Evolutionary conservation across 2,797 vertebrate genomes (phyloP), one percentile per base, ranked within the genome.

Genomic region (Salarias fasciatus): DNA sequence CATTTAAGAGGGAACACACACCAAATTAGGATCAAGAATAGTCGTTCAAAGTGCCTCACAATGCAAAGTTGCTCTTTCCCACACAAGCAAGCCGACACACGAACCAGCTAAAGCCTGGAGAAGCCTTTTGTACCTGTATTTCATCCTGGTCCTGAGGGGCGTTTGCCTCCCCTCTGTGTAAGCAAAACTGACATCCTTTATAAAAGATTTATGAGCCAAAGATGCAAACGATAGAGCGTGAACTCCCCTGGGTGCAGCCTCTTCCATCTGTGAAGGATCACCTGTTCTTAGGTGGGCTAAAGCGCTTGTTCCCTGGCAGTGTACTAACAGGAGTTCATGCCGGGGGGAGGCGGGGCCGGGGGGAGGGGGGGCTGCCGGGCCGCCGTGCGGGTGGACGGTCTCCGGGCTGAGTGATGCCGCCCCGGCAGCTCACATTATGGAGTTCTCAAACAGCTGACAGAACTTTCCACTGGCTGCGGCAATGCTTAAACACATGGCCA

Each of bases 101-200:
- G 69, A 69, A 75, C 72, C 59, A 37, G 78, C 71, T 63, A 60
- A 63, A 67, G 85, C 83, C 70, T 55, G 77, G 75, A 63, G 79
- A 84, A 83, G 84, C 81, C 86, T 91, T 92, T 92, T 91, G 89
- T 91, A 90, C 86, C 80, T 89, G 82, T 63, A 84, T 82, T 88
- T 81, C 82, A 84, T 88, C 68, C 59, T 10, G 59, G 79, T 89
- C 90, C 90, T 89, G 77, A 84, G 92, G 88, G 92, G 86, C 88
- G 67, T 69, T 88, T 58, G 73, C 82, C 85, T 90, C 90, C 85
- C 85, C 84, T 91, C 86, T 87, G 87, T 92, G 90, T 92, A 93
- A 94, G 92, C 92, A 93, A 93, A 93, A 92, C 92, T 92, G 92
- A 94, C 92, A 93, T 92, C 85, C 89, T 93, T 93, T 93, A 92